Evolutionary conservation across 53 echinoderm and acorn worm genomes (phyloP).

Genomic region (Apostichopus leukothele): DNA sequence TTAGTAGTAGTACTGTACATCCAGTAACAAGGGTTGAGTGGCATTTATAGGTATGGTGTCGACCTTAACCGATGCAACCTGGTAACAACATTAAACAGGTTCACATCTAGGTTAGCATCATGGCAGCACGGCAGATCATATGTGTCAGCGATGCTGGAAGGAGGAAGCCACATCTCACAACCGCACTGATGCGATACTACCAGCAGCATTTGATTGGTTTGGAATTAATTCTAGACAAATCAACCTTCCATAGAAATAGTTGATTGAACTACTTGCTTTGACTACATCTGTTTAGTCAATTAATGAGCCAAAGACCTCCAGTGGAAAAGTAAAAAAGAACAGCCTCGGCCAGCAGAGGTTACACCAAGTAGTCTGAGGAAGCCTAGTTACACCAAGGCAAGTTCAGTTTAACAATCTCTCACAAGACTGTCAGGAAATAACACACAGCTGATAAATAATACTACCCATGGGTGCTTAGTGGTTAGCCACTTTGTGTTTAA

Average conservation of each 20-base stretch:
- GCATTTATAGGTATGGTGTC: too few relatives aligned
- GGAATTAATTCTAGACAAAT: conserved; percentile 34
- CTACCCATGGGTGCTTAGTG: background rate
- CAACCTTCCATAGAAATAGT: conserved; percentile 30
- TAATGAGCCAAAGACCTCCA: conserved; percentile 43
- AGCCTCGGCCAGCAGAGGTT: too few relatives aligned
- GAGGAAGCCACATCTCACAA: conserved; percentile 23
- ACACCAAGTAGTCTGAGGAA: too few relatives aligned
- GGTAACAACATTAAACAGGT: background rate
- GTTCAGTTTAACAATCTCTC: background rate
- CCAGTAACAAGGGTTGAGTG: too few relatives aligned
- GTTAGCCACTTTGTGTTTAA: background rate
- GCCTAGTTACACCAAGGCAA: too few relatives aligned
- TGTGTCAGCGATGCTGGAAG: background rate
- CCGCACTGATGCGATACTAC: conserved; percentile 4
- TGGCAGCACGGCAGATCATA: background rate
- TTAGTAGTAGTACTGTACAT: too few relatives aligned
- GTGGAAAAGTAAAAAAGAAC: too few relatives aligned
- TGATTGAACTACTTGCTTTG: conserved; percentile 32
- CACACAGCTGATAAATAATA: background rate
- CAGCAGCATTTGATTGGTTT: conserved; percentile 10
- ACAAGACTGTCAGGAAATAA: background rate
- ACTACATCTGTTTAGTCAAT: conserved; percentile 33
- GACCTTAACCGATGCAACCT: background rate
- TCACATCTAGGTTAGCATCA: conserved; percentile 7